Evolutionary conservation across 2,113 vertebrate species (phyloP).

Genomic region (Uria lomvia): DNA sequence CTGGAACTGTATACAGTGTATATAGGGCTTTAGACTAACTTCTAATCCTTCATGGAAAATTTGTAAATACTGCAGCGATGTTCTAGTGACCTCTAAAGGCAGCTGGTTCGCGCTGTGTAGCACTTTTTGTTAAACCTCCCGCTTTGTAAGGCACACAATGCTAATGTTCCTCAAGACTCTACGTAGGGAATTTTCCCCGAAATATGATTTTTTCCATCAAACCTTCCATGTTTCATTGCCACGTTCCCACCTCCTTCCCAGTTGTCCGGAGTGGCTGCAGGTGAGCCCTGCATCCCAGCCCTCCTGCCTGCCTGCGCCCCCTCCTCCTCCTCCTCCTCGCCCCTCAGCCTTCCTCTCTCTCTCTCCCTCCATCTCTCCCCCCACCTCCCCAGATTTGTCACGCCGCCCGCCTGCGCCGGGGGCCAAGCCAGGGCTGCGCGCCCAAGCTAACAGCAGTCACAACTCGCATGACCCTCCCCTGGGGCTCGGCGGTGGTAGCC

Average conservation of each 20-base stretch:
- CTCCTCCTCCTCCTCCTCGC: not conserved
- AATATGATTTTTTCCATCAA: not conserved
- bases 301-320: not conserved
- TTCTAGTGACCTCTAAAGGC: slow-evolving; percentile 98
- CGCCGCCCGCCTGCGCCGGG: not conserved
- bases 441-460: not conserved
- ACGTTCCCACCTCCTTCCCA: not conserved
- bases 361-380: not conserved
- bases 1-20: slow-evolving; percentile 57
- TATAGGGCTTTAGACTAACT: slow-evolving; percentile 66
- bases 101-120: slow-evolving; percentile 58
- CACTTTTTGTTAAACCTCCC: slow-evolving; percentile 35
- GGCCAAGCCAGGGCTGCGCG: not conserved
- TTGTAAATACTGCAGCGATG: slow-evolving; percentile 81
- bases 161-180: not conserved
- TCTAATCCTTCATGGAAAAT: slow-evolving; percentile 72
- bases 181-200: not conserved
- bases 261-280: not conserved
- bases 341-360: not conserved
- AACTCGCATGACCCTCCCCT: not conserved
- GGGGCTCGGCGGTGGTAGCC: not conserved
- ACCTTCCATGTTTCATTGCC: not conserved
- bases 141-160: slow-evolving; percentile 8
- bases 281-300: not conserved
- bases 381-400: not conserved